Conservation (phyloP, 2,888 invertebrate genomes). For the Ditula angustiorana region DNA sequence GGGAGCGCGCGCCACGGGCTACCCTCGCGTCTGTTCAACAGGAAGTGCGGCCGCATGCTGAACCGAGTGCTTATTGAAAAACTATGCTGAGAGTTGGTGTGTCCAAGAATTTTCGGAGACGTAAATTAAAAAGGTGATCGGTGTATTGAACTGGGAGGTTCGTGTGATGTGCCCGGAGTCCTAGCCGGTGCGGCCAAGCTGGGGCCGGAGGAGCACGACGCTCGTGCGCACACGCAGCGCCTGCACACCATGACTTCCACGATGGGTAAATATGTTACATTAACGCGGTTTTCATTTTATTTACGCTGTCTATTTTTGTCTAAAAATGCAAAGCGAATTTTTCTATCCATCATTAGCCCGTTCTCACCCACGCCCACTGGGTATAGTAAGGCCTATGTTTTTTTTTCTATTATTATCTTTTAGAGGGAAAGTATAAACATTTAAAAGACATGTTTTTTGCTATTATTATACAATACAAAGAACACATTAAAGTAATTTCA, state of each 20-base stretch:
- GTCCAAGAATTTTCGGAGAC: constrained; percentile 70
- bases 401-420: background rate
- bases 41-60: constrained; percentile 72
- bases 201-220: constrained; percentile 77
- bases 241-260: constrained; percentile 84
- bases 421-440: background rate
- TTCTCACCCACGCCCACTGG: no score
- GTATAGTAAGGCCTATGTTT: background rate
- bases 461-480: no score
- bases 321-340: constrained; percentile 29
- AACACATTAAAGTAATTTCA: constrained; percentile 9
- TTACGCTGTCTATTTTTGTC: constrained; percentile 1
- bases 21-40: constrained; percentile 64
- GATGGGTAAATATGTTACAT: constrained; percentile 74
- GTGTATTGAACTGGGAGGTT: constrained; percentile 68
- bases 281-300: background rate
- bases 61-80: constrained; percentile 67
- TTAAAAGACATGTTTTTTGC: no score
- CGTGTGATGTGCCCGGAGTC: constrained; percentile 74
- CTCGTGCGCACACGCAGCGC: constrained; percentile 72
- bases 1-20: constrained; percentile 58
- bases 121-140: constrained; percentile 80
- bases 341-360: no score
- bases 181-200: constrained; percentile 75
- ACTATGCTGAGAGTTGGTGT: constrained; percentile 80